A percentile compares a stretch with the other conserved stretches of the same genome.
These are phyloP conservation scores for Galerucella calmariensis DNA, from an alignment of 2,888 invertebrate species.

Conservation along the genomic window DNA sequence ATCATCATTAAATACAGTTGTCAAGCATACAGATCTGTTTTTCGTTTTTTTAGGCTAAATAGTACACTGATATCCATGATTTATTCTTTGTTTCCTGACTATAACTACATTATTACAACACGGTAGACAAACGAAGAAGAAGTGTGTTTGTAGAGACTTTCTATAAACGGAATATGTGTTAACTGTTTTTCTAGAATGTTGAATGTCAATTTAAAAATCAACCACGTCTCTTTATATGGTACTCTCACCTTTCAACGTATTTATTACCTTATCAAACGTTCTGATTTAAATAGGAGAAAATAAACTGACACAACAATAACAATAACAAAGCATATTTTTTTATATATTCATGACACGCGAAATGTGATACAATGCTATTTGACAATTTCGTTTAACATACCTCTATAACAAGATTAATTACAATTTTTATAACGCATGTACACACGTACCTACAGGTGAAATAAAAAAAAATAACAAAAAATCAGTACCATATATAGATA, in stretches of 20 bases:
- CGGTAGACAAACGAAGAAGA: background rate
- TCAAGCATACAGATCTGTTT: no score
- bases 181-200: background rate
- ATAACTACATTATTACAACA: background rate
- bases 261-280: constrained; percentile 8
- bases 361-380: background rate
- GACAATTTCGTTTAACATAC: background rate
- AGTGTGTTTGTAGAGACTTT: background rate
- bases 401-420: background rate
- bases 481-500: no score
- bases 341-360: background rate
- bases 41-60: no score
- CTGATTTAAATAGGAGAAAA: constrained; percentile 9
- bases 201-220: background rate
- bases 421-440: background rate
- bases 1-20: background rate
- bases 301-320: constrained; percentile 2
- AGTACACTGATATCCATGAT: no score
- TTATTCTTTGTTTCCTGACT: background rate
- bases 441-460: background rate
- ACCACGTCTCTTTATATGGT: constrained; percentile 3
- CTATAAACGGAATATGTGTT: constrained; percentile 1
- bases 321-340: background rate
- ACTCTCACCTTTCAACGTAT: constrained; percentile 9
- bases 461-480: no score